A percentile compares a stretch with the other conserved stretches of the same genome.
Evolutionary conservation across 2,888 invertebrate genomes (phyloP).

Genomic region (Lasioglossum villosulum): DNA sequence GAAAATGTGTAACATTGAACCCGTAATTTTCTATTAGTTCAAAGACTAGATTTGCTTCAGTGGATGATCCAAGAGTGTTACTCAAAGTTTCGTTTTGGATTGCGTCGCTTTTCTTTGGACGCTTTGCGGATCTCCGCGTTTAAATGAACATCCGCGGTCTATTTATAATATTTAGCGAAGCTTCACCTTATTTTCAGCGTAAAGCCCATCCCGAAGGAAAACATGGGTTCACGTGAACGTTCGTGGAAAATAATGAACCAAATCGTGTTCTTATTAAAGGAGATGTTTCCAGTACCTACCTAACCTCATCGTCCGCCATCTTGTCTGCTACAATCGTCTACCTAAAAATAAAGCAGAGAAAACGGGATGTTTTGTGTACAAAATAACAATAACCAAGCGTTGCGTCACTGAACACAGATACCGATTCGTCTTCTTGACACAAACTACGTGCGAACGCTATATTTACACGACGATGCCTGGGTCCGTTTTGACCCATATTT

Average conservation of each 20-base stretch:
- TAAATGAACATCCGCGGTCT: not conserved
- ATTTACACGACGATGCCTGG: not conserved
- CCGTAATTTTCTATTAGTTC: not conserved
- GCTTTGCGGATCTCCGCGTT: not conserved
- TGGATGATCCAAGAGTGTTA: not conserved
- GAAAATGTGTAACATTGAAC: not conserved
- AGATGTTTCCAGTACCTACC: conserved; percentile 87
- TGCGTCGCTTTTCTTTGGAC: not conserved
- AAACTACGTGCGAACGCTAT: not conserved
- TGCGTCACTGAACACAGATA: conserved; percentile 12
- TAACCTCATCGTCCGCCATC: conserved; percentile 98
- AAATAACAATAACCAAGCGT: conserved; percentile 18
- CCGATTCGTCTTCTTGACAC: not conserved
- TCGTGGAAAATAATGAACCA: not conserved
- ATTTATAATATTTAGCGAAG: conserved; percentile 1
- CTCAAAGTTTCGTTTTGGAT: not conserved
- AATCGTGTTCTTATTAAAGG: not conserved
- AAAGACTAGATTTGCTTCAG: not conserved
- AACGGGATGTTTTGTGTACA: conserved; percentile 41
- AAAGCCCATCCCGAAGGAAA: not conserved
- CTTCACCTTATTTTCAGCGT: not conserved
- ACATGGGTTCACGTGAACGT: not conserved
- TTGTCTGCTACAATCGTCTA: conserved; percentile 87
- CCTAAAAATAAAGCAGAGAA: conserved; percentile 84
- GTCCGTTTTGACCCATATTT: not conserved